These are phyloP conservation scores for Sebastolobus altivelis DNA, from an alignment of 2,797 vertebrate genomes.

Conservation along the genomic window DNA sequence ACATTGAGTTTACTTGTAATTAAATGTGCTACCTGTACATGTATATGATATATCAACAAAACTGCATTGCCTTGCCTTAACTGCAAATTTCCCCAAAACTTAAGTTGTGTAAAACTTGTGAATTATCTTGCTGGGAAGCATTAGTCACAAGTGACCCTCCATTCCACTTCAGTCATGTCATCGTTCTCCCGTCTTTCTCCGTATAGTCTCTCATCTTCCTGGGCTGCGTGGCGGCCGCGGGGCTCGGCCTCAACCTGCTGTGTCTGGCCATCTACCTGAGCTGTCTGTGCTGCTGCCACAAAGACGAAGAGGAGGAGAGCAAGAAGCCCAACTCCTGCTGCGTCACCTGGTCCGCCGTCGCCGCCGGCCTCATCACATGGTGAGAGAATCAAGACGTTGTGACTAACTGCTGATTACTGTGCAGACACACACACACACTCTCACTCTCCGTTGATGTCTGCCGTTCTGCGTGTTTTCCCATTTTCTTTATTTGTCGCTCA, in stretches of 20 bases:
- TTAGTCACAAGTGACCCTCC: background rate
- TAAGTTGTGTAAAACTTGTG: background rate
- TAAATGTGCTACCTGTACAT: background rate
- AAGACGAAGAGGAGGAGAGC: slow-evolving; percentile 85
- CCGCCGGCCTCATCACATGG: slow-evolving; percentile 94
- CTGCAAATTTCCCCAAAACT: background rate
- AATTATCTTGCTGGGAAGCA: background rate
- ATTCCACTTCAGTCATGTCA: background rate
- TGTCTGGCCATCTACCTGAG: slow-evolving; percentile 90
- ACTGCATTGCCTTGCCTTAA: background rate
- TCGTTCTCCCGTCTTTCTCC: background rate
- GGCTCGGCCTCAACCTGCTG: slow-evolving; percentile 93
- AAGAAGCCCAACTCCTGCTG: slow-evolving; percentile 91
- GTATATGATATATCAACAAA: background rate
- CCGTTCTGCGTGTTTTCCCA: background rate
- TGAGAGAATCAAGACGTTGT: slow-evolving; percentile 72
- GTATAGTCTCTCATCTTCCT: slow-evolving; percentile 92
- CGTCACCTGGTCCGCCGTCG: slow-evolving; percentile 92
- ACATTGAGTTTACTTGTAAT: background rate
- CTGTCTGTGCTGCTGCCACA: slow-evolving; percentile 90
- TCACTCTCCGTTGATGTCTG: background rate
- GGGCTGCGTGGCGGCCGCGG: slow-evolving; percentile 88
- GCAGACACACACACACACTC: background rate
- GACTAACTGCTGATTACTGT: slow-evolving; percentile 29
- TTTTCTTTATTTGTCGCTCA: slow-evolving; percentile 26